Conservation (phyloP, 2,113 vertebrate species). For the Pionites leucogaster region DNA sequence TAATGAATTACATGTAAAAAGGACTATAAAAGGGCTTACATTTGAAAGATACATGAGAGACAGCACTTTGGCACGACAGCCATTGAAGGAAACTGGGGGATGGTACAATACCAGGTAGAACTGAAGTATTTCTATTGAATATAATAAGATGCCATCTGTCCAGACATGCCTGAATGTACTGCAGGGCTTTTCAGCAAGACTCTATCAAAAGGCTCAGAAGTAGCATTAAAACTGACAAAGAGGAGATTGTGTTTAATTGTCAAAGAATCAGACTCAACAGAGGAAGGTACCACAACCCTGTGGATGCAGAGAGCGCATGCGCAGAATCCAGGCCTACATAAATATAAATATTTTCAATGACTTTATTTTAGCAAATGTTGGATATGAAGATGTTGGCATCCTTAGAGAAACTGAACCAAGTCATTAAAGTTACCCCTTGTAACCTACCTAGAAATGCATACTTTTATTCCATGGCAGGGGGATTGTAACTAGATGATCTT, state of each 20-base stretch:
- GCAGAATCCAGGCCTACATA: not conserved
- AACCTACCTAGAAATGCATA: not conserved
- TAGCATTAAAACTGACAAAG: not conserved
- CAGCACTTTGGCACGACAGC: not conserved
- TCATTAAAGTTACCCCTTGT: not conserved
- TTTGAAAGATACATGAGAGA: not conserved
- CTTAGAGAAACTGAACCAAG: not conserved
- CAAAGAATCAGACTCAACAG: not conserved
- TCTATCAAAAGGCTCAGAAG: not conserved
- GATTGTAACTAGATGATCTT: too few relatives aligned
- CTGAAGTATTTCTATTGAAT: not conserved
- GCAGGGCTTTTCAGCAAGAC: not conserved
- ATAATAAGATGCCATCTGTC: conserved; percentile 24
- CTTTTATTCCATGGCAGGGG: not conserved
- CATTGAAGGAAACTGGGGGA: not conserved
- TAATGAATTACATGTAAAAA: not conserved
- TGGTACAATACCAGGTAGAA: not conserved
- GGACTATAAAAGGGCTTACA: not conserved
- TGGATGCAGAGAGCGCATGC: not conserved
- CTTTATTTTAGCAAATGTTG: not conserved
- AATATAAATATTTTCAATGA: not conserved
- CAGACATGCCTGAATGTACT: not conserved
- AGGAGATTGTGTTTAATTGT: not conserved
- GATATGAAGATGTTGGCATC: not conserved
- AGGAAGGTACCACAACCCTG: not conserved